Percentiles rank a stretch among this genome's conserved stretches.
phyloP scores from a whole-genome alignment of 2,888 invertebrate species.

The Azorinus chamasolen region DNA sequence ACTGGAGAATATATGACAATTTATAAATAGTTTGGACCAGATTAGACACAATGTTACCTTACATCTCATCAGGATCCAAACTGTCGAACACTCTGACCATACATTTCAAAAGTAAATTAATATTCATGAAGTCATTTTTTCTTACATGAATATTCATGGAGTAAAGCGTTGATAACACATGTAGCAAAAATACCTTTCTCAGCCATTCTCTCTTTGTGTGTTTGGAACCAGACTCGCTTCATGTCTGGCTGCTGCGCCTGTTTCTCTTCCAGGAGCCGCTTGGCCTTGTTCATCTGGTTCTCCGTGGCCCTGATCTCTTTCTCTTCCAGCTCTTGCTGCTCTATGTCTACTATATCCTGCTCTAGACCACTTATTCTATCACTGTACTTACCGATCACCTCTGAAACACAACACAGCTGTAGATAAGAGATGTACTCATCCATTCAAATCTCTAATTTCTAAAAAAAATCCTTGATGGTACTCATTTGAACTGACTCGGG shows the following conservation, averaged over 20 bases:
- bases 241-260: conserved; percentile 85
- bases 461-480: neutral
- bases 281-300: conserved; percentile 92
- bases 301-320: conserved; percentile 94
- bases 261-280: conserved; percentile 88
- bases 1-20: no score
- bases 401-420: conserved; percentile 86
- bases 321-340: conserved; percentile 93
- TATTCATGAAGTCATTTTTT: no score
- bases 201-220: conserved; percentile 91
- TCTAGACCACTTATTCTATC: conserved; percentile 91
- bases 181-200: conserved; percentile 88
- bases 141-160: no score
- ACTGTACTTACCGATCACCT: conserved; percentile 95
- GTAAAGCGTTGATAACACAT: no score
- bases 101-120: neutral
- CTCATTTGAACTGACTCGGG: neutral
- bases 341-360: conserved; percentile 92
- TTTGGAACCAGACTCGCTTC: conserved; percentile 93
- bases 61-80: neutral
- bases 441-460: neutral
- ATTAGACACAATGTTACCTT: neutral
- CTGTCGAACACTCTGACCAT: neutral
- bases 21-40: neutral
- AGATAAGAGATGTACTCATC: no score